These are phyloP conservation scores for Pogonomyrmex barbatus DNA, from an alignment of 1,140 invertebrate genomes.

Conservation along the genomic window DNA sequence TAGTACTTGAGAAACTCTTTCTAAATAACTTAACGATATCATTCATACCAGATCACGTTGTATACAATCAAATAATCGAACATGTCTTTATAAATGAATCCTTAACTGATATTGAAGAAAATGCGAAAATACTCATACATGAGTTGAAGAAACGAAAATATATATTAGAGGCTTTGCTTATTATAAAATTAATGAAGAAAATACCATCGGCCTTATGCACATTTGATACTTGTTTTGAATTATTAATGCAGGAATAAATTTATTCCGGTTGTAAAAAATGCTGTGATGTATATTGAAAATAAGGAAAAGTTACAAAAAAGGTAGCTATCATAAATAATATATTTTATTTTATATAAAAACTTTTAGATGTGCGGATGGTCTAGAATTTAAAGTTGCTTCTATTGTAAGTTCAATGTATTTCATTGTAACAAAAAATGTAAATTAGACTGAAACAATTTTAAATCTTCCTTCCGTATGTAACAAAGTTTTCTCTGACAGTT, in stretches of 20 bases:
- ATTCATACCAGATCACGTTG: constrained; percentile 80
- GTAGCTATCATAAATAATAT: constrained; percentile 37
- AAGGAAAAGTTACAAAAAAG: background rate
- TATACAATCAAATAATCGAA: constrained; percentile 82
- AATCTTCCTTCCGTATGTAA: background rate
- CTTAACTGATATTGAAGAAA: constrained; percentile 76
- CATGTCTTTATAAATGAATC: constrained; percentile 81
- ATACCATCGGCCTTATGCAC: constrained; percentile 82
- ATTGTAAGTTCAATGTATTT: background rate
- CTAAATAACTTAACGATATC: constrained; percentile 81
- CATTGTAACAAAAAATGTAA: background rate
- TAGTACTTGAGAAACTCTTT: constrained; percentile 82
- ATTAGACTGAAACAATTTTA: constrained; percentile 6
- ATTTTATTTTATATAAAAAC: background rate
- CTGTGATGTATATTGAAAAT: constrained; percentile 37
- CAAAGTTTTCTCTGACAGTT: constrained; percentile 19
- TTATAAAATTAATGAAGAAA: constrained; percentile 80
- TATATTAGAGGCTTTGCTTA: constrained; percentile 80
- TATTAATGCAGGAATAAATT: constrained; percentile 78
- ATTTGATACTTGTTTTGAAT: constrained; percentile 80
- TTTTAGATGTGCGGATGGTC: background rate
- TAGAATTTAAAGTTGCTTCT: constrained; percentile 17
- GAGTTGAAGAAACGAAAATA: constrained; percentile 81
- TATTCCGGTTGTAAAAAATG: constrained; percentile 10
- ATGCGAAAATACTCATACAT: constrained; percentile 79